Percentiles rank a stretch among this genome's conserved stretches.
These are phyloP conservation scores for Tympanoctomys barrerae DNA, from an alignment of 2,797 vertebrate species.

Conservation along the genomic window DNA sequence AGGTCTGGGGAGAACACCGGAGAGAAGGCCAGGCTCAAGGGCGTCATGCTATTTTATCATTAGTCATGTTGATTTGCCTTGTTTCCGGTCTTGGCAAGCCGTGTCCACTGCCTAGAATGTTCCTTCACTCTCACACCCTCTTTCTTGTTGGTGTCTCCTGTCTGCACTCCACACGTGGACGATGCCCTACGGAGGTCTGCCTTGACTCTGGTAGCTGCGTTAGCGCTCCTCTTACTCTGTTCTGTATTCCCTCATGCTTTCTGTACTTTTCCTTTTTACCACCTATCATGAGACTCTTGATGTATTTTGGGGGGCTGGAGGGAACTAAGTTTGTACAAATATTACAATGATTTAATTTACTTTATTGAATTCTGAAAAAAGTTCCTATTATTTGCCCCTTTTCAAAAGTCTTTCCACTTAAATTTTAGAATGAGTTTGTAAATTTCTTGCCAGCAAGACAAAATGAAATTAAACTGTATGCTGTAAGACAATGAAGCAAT, in stretches of 20 bases:
- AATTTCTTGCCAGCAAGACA: background rate
- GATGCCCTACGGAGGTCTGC: background rate
- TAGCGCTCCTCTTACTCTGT: background rate
- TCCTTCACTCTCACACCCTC: background rate
- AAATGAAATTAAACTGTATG: background rate
- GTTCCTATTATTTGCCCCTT: background rate
- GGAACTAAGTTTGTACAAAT: background rate
- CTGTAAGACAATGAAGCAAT: background rate
- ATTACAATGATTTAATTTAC: slow-evolving; percentile 3
- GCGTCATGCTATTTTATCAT: background rate
- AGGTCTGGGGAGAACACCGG: background rate
- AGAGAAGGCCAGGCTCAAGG: background rate
- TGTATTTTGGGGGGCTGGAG: background rate
- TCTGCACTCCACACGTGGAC: background rate
- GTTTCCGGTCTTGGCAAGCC: background rate
- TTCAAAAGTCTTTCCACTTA: slow-evolving; percentile 36
- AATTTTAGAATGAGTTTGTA: background rate
- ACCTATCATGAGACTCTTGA: background rate
- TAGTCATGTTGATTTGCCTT: background rate
- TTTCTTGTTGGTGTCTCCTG: background rate
- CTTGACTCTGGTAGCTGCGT: background rate
- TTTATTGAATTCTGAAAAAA: background rate
- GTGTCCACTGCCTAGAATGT: background rate
- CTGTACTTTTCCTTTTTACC: background rate
- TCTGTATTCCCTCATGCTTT: background rate